Evolutionary conservation across 2,113 vertebrate genomes (phyloP).

Genomic region (Campylomormyrus tamandua): DNA sequence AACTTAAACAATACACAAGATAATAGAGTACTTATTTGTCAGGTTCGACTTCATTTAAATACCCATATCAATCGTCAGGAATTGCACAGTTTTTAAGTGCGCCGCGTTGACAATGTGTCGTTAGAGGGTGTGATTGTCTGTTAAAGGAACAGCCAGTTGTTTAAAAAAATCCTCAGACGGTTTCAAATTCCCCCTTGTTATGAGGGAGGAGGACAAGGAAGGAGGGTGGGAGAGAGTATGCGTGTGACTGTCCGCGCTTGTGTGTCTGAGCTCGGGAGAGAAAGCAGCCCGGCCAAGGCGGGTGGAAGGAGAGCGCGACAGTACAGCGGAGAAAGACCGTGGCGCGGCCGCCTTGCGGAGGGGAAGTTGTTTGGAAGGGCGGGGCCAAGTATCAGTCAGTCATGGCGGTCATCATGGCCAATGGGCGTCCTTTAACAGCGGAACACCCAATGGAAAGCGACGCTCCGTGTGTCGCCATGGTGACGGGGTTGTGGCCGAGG

Average conservation of each 20-base stretch:
- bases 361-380: constrained; percentile 39
- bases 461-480: constrained; percentile 83
- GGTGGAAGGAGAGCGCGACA: constrained; percentile 16
- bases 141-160: constrained; percentile 77
- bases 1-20: background rate
- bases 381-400: constrained; percentile 54
- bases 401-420: constrained; percentile 57
- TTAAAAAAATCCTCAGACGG: constrained; percentile 71
- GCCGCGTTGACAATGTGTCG: constrained; percentile 33
- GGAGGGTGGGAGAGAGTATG: constrained; percentile 16
- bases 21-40: background rate
- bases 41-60: constrained; percentile 27
- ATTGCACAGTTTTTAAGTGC: constrained; percentile 40
- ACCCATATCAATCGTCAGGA: constrained; percentile 33
- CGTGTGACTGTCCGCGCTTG: constrained; percentile 16
- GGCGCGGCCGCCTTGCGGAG: constrained; percentile 40
- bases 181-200: constrained; percentile 82
- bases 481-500: constrained; percentile 85
- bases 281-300: constrained; percentile 34
- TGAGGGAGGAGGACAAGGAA: constrained; percentile 46
- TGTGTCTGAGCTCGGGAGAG: constrained; percentile 29
- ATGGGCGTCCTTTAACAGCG: constrained; percentile 55
- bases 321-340: constrained; percentile 29
- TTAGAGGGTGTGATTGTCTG: constrained; percentile 57
- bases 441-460: constrained; percentile 73